Percentiles rank a stretch among this genome's conserved stretches.
Conservation (phyloP, 2,113 vertebrate species). For the Phaethon lepturus region DNA sequence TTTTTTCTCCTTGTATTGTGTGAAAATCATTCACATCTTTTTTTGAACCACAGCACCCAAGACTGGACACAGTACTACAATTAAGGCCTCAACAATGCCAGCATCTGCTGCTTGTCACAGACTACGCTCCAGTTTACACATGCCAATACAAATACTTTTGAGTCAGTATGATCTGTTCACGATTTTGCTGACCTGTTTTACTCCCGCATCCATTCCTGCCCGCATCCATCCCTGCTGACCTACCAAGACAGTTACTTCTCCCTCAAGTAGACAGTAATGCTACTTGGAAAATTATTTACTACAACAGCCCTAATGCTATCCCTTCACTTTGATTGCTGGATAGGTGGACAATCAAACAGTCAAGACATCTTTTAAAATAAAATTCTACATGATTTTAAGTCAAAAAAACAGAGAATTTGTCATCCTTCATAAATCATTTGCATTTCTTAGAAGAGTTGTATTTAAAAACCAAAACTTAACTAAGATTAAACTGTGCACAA, state of each 20-base stretch:
- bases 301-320: neutral
- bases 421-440: neutral
- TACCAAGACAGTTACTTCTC: constrained; percentile 13
- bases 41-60: neutral
- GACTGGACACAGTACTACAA: neutral
- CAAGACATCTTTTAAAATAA: neutral
- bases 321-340: neutral
- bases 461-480: neutral
- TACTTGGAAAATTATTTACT: constrained; percentile 11
- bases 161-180: neutral
- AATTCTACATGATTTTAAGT: neutral
- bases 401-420: neutral
- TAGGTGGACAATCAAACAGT: neutral
- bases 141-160: neutral
- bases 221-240: neutral
- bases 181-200: neutral
- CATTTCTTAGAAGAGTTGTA: neutral
- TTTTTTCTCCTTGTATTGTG: neutral
- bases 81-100: accelerated
- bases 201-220: neutral
- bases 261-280: constrained; percentile 12
- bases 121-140: neutral
- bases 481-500: neutral
- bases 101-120: neutral
- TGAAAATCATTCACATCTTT: neutral